phyloP scores from a whole-genome alignment of 2,113 vertebrate genomes.

The Peromyscus leucopus region DNA sequence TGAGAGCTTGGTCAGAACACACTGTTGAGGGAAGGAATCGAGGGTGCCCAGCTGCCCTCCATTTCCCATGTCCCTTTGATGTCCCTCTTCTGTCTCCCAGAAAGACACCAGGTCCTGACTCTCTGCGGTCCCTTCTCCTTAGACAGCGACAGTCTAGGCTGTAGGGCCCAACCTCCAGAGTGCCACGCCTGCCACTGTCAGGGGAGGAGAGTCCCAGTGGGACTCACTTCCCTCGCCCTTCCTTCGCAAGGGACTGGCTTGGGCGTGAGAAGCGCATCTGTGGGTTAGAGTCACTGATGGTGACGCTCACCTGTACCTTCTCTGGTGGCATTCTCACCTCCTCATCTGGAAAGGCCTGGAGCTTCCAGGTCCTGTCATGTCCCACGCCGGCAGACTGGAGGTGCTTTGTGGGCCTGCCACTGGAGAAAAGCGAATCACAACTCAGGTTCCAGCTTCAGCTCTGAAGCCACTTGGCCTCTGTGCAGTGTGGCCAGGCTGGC shows the following conservation, averaged over 20 bases:
- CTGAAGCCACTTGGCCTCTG: not conserved
- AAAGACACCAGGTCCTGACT: not conserved
- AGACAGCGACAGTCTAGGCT: not conserved
- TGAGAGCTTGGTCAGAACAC: too few species aligned
- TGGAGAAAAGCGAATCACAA: not conserved
- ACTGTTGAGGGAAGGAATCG: not conserved
- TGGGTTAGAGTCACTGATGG: not conserved
- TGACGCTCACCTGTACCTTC: not conserved
- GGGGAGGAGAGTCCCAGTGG: not conserved
- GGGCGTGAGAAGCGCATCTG: not conserved
- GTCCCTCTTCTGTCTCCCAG: not conserved
- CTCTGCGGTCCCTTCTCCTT: not conserved
- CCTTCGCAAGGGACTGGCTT: not conserved
- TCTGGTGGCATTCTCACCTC: not conserved
- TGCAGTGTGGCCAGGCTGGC: too few species aligned
- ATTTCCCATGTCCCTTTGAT: rapidly evolving
- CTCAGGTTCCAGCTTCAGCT: not conserved
- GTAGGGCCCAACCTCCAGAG: not conserved
- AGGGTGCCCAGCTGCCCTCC: too few species aligned
- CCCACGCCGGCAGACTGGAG: not conserved
- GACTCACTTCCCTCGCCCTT: rapidly evolving
- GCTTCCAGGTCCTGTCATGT: not conserved
- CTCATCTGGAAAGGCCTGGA: not conserved
- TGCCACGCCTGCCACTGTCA: rapidly evolving
- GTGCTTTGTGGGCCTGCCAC: rapidly evolving